Conservation (phyloP, 2,113 vertebrate species). For the Ploceus nigricollis region DNA sequence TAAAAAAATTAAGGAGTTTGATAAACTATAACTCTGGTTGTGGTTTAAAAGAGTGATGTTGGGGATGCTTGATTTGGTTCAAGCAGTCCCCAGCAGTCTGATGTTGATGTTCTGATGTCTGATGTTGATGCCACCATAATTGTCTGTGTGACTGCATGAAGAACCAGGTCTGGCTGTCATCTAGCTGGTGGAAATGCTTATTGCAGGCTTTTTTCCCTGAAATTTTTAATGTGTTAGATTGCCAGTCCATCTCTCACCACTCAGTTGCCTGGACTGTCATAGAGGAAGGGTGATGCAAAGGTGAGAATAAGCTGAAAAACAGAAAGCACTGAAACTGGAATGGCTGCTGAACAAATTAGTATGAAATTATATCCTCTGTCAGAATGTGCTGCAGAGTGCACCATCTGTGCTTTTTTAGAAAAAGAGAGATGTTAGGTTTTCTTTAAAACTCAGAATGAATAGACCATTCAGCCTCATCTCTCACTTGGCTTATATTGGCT, state of each 20-base stretch:
- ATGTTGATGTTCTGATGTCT: background rate
- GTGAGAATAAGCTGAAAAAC: slow-evolving; percentile 24
- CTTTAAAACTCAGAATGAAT: background rate
- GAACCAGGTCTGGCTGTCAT: background rate
- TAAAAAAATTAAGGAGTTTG: background rate
- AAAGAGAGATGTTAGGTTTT: background rate
- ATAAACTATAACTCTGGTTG: background rate
- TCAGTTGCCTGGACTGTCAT: background rate
- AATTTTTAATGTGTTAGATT: background rate
- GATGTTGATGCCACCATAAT: background rate
- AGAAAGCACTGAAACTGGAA: background rate
- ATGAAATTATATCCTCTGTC: slow-evolving; percentile 18
- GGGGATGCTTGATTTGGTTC: background rate
- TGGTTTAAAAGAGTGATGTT: background rate
- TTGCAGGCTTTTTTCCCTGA: background rate
- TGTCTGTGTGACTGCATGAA: background rate
- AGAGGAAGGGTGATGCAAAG: background rate
- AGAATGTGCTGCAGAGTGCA: background rate
- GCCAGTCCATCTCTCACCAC: background rate
- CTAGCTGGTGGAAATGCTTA: background rate
- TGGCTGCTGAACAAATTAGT: slow-evolving; percentile 25
- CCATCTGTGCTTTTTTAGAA: background rate
- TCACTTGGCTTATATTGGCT: background rate
- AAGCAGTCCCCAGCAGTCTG: background rate
- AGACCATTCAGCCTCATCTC: background rate